A percentile compares a stretch with the other conserved stretches of the same genome.
phyloP scores from a whole-genome alignment of 53 echinoderm and acorn worm species.

The Hippasteria phrygiana region DNA sequence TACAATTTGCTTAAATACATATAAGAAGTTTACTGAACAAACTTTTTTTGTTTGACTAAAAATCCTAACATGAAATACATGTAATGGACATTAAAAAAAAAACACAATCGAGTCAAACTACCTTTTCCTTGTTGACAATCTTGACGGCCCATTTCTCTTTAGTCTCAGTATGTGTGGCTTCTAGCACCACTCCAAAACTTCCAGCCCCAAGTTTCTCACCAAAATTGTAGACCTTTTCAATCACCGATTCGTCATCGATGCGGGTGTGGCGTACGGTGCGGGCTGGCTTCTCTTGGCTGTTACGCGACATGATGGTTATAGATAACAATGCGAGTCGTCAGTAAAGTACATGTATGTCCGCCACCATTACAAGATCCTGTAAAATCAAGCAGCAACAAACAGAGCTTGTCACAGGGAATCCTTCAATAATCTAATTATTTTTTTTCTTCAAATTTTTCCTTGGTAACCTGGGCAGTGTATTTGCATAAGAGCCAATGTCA shows the following conservation, averaged over 20 bases:
- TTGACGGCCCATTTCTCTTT: slow-evolving; percentile 94
- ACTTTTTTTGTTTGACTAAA: no score
- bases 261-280: slow-evolving; percentile 85
- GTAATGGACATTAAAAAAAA: not conserved
- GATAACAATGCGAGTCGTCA: not conserved
- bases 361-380: not conserved
- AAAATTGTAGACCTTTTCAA: slow-evolving; percentile 85
- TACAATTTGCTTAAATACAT: no score
- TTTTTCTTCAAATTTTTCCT: no score
- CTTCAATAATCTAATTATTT: no score
- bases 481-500: no score
- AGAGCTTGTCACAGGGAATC: not conserved
- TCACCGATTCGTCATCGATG: slow-evolving; percentile 89
- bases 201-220: slow-evolving; percentile 92
- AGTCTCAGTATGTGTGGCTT: slow-evolving; percentile 81
- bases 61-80: no score
- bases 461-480: no score
- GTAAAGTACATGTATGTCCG: not conserved
- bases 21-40: no score
- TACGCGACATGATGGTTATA: slow-evolving; percentile 31
- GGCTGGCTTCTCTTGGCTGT: slow-evolving; percentile 49
- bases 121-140: slow-evolving; percentile 98
- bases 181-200: slow-evolving; percentile 94
- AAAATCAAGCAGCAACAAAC: not conserved
- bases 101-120: slow-evolving; percentile 22